A percentile compares a stretch with the other conserved stretches of the same genome.
These are phyloP conservation scores for Podarcis lilfordi DNA, from an alignment of 2,797 vertebrate genomes.

Conservation along the genomic window DNA sequence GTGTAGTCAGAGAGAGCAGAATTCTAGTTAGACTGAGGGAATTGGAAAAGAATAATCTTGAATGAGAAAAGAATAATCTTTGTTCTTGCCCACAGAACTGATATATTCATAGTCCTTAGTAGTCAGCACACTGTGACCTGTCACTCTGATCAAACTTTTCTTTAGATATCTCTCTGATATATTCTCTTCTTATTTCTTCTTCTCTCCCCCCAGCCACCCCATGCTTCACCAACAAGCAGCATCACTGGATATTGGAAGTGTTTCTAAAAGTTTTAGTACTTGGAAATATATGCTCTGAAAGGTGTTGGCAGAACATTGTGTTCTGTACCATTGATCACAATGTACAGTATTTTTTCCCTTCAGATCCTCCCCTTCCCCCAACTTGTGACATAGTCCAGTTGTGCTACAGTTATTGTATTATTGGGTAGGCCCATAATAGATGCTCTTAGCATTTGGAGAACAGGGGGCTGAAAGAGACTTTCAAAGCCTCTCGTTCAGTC, in stretches of 20 bases:
- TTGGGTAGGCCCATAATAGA: neutral
- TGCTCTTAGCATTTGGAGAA: neutral
- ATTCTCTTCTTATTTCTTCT: neutral
- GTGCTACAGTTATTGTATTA: neutral
- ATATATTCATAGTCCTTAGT: neutral
- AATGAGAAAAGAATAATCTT: neutral
- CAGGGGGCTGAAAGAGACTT: neutral
- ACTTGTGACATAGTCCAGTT: neutral
- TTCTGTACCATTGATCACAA: conserved; percentile 24
- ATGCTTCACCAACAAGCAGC: neutral
- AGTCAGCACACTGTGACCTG: neutral
- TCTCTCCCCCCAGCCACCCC: neutral
- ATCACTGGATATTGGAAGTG: neutral
- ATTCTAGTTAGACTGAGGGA: neutral
- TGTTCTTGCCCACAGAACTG: neutral
- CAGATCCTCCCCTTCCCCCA: neutral
- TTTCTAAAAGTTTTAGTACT: conserved; percentile 26
- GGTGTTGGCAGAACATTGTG: conserved; percentile 24
- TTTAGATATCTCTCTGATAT: neutral
- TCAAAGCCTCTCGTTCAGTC: neutral
- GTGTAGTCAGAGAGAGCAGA: no score
- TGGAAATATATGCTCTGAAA: conserved; percentile 18
- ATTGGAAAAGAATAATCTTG: neutral
- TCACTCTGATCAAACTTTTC: neutral
- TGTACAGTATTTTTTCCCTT: conserved; percentile 1